A percentile compares a stretch with the other conserved stretches of the same genome.
Conservation (phyloP, 2,888 invertebrate species). For the Steinernema hermaphroditum region DNA sequence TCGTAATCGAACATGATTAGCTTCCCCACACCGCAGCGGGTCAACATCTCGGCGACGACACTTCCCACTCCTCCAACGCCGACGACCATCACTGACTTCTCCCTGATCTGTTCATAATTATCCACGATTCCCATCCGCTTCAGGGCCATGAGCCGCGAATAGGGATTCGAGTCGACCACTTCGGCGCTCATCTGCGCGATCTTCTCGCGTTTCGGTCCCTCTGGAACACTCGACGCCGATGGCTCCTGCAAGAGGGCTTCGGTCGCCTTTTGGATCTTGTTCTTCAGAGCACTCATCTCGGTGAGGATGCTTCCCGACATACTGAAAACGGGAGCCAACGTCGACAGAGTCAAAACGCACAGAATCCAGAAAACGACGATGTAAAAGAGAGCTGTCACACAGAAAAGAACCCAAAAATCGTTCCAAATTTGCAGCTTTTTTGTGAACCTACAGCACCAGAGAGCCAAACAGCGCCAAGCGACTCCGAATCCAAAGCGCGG, state of each 20-base stretch:
- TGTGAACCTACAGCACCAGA: too few relatives aligned
- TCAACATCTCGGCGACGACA: slow-evolving; percentile 98
- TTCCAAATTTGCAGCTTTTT: too few relatives aligned
- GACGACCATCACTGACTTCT: slow-evolving; percentile 86
- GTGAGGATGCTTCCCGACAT: not conserved
- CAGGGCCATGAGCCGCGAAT: slow-evolving; percentile 85
- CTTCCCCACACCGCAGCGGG: slow-evolving; percentile 89
- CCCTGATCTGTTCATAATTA: slow-evolving; percentile 86
- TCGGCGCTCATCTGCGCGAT: slow-evolving; percentile 76
- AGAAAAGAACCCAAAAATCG: too few relatives aligned
- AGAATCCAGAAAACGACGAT: too few relatives aligned
- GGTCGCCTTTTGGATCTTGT: not conserved
- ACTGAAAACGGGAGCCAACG: not conserved
- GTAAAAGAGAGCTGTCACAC: too few relatives aligned
- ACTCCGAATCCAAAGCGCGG: too few relatives aligned
- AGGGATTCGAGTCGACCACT: slow-evolving; percentile 85
- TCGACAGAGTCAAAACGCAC: too few relatives aligned
- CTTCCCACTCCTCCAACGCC: slow-evolving; percentile 99
- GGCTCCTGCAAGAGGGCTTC: slow-evolving; percentile 3
- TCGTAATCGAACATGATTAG: slow-evolving; percentile 96
- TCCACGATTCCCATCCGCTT: slow-evolving; percentile 98
- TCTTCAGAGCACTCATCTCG: not conserved
- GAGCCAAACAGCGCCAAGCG: too few relatives aligned
- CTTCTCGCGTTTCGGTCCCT: slow-evolving; percentile 51
- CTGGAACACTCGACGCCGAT: not conserved